Evolutionary conservation across 2,888 invertebrate genomes (phyloP), one percentile per base, ranked within the genome.

Genomic region (Trissolcus japonicus): DNA sequence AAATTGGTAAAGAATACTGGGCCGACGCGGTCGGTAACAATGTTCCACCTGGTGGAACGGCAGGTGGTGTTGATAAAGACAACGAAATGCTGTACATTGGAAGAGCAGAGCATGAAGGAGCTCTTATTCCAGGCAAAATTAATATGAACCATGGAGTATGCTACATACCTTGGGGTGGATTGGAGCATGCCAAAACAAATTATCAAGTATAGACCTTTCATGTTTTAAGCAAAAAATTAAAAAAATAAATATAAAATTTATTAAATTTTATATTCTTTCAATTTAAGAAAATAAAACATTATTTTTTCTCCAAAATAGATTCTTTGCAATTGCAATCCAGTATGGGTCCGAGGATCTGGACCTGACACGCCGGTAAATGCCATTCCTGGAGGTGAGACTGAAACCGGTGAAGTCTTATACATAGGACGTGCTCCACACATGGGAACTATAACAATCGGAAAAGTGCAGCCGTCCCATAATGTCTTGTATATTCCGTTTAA

Each of bases 401-500:
- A 94, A 85, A 94, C 94, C 35, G 95, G 95, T 0, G 96, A 96
- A 85, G 92, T 95, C 0, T 91, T 96, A 1, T 96, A 92, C 89
- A 90, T 95, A 43, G 96, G 96, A 14, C 92, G 96, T 79, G 94
- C 93, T 0, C 90, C 91, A 46, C 95, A 96, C 84, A 95, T 95
- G 81, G 95, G 94, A 71, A 92, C 94, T 73, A 80, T 95, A 55
- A 95, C 95, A 21, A 91, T 94, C 25, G 96, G 96, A 84, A 96
- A 96, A 90, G 94, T 96, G 1, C 96, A 96, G 83, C 93, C 94
- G 43, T 95, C 95, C 7, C 96, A 96, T 85, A 94, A 92, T 25
- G 93, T 93, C 63, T 93, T 94, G 87, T 96, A 96, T 92, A 95
- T 96, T 89, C 92, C 96, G 13, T 96, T 93, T 86, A 95, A 90